These are phyloP conservation scores for Rostratula benghalensis DNA, from an alignment of 2,113 vertebrate species.

Conservation along the genomic window DNA sequence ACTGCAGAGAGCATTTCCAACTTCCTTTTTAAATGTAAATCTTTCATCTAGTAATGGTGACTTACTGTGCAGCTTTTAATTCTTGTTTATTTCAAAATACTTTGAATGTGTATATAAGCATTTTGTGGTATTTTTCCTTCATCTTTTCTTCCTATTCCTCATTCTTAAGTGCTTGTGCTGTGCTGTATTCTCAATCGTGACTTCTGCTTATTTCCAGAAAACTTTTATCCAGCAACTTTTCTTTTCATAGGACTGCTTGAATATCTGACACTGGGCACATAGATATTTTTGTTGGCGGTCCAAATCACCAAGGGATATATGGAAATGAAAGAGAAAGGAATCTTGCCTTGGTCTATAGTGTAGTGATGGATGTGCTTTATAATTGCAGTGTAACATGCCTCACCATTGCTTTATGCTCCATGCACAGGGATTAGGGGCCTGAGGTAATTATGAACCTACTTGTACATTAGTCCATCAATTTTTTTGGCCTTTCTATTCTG, in stretches of 20 bases:
- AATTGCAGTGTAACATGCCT: not conserved
- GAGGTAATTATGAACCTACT: not conserved
- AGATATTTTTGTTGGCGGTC: not conserved
- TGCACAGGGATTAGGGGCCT: not conserved
- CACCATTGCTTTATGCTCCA: not conserved
- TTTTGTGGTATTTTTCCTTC: not conserved
- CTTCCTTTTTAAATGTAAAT: conserved; percentile 1
- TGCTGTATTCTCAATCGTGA: not conserved
- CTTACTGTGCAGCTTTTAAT: not conserved
- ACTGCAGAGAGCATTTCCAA: not conserved
- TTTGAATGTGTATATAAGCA: not conserved
- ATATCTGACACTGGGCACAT: not conserved
- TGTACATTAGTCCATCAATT: not conserved
- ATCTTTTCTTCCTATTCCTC: not conserved
- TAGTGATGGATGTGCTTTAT: not conserved
- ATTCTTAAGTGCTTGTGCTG: not conserved
- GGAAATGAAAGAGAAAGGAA: not conserved
- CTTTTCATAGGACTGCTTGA: not conserved
- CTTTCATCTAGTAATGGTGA: not conserved
- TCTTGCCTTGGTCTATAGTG: fast-evolving
- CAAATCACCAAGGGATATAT: not conserved
- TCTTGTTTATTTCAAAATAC: not conserved
- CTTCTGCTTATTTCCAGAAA: not conserved
- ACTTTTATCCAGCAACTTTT: not conserved
- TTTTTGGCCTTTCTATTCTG: not conserved